Conservation (phyloP, 1,140 invertebrate genomes). For the Mamestra configurata region DNA sequence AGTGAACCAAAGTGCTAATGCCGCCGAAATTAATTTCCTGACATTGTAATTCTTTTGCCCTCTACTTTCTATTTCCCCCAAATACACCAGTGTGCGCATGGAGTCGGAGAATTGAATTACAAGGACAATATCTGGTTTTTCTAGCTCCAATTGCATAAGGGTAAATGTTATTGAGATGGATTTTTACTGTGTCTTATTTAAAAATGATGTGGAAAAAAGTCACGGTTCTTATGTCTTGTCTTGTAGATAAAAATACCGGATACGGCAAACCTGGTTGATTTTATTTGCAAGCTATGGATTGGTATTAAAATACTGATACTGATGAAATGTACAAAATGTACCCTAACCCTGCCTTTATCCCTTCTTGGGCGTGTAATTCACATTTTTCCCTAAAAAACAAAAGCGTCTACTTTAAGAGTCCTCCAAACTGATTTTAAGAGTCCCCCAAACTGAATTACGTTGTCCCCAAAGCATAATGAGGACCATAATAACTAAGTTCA, state of each 20-base stretch:
- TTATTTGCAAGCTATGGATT: no score
- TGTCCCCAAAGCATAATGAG: conserved; percentile 13
- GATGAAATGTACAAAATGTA: no score
- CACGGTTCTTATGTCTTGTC: no score
- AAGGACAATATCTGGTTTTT: no score
- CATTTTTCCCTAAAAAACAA: neutral
- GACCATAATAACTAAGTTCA: neutral
- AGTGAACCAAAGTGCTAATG: conserved; percentile 23
- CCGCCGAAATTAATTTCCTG: conserved; percentile 6
- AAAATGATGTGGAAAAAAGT: no score
- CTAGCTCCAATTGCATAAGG: no score
- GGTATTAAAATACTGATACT: no score
- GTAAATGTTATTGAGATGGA: no score
- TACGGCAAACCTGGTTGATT: no score
- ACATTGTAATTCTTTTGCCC: neutral
- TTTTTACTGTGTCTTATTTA: no score
- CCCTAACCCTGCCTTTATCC: neutral
- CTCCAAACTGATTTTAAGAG: neutral
- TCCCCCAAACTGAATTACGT: conserved; percentile 15
- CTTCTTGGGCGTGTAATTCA: neutral
- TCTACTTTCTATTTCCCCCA: neutral
- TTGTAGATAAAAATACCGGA: no score
- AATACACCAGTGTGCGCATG: neutral
- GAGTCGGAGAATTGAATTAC: neutral
- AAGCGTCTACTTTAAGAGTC: neutral